These are phyloP conservation scores for Halcyon malimbica DNA, from an alignment of 2,113 vertebrate genomes.

Conservation along the genomic window DNA sequence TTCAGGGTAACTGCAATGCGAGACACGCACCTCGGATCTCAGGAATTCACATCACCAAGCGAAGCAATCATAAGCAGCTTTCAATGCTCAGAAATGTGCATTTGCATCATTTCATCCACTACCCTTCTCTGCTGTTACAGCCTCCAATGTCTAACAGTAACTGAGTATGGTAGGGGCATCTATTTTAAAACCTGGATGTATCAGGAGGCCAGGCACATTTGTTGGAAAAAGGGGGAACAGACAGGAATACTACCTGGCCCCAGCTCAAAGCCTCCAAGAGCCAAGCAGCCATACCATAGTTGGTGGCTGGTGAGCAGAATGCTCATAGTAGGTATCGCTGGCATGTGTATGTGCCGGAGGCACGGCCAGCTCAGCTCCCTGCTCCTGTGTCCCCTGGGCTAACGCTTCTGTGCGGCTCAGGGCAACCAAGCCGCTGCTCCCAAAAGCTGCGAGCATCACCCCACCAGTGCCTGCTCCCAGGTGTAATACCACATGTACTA, in stretches of 20 bases:
- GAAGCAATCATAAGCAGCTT: neutral
- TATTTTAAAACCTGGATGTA: neutral
- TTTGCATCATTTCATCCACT: neutral
- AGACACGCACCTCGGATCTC: accelerated
- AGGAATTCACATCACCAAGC: neutral
- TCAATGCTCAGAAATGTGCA: neutral
- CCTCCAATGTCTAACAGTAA: neutral
- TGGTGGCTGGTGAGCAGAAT: neutral
- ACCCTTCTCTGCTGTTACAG: neutral
- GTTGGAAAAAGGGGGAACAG: neutral
- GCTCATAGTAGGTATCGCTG: neutral
- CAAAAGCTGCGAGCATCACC: neutral
- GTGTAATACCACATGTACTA: neutral
- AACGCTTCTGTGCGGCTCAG: neutral
- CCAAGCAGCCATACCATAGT: neutral
- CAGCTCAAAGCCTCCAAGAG: neutral
- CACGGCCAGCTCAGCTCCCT: neutral
- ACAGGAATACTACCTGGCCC: neutral
- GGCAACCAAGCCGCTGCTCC: accelerated
- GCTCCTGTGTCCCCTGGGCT: neutral
- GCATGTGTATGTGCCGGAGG: neutral
- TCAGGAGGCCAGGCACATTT: neutral
- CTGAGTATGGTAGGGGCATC: neutral
- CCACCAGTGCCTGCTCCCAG: neutral
- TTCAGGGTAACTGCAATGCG: neutral